Conservation (phyloP, 1,140 invertebrate genomes). For the Lutraria rhynchaena region DNA sequence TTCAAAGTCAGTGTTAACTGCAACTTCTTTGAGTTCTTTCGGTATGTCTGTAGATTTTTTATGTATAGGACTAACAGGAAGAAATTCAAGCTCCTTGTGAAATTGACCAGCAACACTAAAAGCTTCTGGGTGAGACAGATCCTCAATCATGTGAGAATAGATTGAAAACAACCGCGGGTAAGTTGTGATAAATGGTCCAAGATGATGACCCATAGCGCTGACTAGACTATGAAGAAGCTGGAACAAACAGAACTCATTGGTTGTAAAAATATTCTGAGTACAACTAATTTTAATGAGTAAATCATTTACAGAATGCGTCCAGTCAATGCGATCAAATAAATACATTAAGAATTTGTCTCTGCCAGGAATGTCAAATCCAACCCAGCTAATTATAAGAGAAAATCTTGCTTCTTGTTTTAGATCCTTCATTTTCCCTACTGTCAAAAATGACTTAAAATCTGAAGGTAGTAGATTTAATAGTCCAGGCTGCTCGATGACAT, state of each 20-base stretch:
- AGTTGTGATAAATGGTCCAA: slow-evolving; percentile 38
- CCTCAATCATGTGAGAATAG: slow-evolving; percentile 40
- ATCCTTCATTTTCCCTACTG: slow-evolving; percentile 23
- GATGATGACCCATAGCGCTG: slow-evolving; percentile 21
- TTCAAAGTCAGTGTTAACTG: slow-evolving; percentile 48
- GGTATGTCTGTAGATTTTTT: neutral
- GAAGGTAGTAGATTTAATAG: slow-evolving; percentile 30
- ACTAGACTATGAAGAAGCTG: slow-evolving; percentile 49
- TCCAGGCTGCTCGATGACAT: slow-evolving; percentile 26
- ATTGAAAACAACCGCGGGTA: slow-evolving; percentile 28
- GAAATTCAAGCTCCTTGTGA: slow-evolving; percentile 12
- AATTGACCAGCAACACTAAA: slow-evolving; percentile 25
- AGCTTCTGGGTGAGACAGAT: slow-evolving; percentile 37
- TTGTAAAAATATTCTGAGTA: slow-evolving; percentile 55
- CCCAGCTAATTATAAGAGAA: slow-evolving; percentile 51
- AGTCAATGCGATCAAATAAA: slow-evolving; percentile 29
- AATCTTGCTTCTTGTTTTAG: slow-evolving; percentile 35
- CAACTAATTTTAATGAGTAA: slow-evolving; percentile 44
- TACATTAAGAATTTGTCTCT: slow-evolving; percentile 43
- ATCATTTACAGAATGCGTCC: slow-evolving; percentile 43
- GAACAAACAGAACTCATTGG: slow-evolving; percentile 52
- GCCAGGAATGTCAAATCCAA: slow-evolving; percentile 28
- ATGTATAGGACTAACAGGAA: slow-evolving; percentile 1
- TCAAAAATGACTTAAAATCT: slow-evolving; percentile 38
- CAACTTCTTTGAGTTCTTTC: slow-evolving; percentile 29